phyloP scores from a whole-genome alignment of 2,888 invertebrate genomes.

The Torymus aiolomorphi region DNA sequence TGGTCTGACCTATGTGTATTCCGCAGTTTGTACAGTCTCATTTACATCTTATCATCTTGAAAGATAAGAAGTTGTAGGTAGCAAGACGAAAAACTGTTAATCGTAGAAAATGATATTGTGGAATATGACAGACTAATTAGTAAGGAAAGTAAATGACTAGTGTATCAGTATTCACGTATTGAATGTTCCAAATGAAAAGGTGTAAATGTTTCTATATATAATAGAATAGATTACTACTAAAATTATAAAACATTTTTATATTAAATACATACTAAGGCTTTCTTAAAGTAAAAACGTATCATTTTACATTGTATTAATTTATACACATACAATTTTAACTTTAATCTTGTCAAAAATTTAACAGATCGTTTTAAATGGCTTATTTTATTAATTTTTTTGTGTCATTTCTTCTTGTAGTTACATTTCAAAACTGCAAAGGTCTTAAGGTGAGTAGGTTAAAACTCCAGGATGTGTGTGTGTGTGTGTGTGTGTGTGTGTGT shows the following conservation, averaged over 20 bases:
- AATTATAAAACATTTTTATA: not conserved
- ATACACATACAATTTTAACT: too few species aligned
- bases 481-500: too few species aligned
- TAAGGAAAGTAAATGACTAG: not conserved
- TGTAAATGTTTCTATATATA: not conserved
- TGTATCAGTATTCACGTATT: not conserved
- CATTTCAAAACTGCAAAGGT: too few species aligned
- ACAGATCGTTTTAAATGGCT: too few species aligned
- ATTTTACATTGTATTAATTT: too few species aligned
- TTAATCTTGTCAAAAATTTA: too few species aligned
- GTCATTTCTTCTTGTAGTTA: too few species aligned
- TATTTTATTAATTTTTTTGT: too few species aligned
- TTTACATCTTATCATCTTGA: slow-evolving; percentile 19
- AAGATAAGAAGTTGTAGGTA: slow-evolving; percentile 32
- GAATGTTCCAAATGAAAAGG: not conserved
- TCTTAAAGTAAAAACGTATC: too few species aligned
- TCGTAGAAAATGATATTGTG: not conserved
- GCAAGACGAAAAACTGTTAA: not conserved
- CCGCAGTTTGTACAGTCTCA: slow-evolving; percentile 9
- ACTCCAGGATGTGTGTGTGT: too few species aligned
- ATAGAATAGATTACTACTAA: not conserved
- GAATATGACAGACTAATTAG: not conserved
- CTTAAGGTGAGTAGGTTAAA: too few species aligned
- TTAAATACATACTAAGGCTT: too few species aligned
- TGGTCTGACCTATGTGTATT: slow-evolving; percentile 2